Conservation (phyloP, 2,888 invertebrate species). For the Drosophila ustulata region DNA sequence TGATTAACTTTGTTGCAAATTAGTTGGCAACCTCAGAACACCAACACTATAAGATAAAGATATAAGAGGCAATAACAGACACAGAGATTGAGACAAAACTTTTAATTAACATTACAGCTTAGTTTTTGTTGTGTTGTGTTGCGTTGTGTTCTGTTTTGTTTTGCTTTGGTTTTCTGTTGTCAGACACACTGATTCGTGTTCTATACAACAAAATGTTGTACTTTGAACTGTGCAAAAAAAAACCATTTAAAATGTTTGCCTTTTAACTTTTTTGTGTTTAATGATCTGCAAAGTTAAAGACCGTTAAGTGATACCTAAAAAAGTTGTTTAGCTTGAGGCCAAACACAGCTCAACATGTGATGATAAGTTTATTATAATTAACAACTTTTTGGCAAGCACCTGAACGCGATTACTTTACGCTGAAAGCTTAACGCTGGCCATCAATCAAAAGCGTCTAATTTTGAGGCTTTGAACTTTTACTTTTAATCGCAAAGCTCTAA, state of each 20-base stretch:
- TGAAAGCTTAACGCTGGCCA: background rate
- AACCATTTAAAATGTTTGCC: background rate
- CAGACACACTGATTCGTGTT: conserved; percentile 32
- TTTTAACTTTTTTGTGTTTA: conserved; percentile 21
- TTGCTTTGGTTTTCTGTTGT: background rate
- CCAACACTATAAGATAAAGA: conserved; percentile 35
- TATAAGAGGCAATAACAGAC: conserved; percentile 7
- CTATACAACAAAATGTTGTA: conserved; percentile 17
- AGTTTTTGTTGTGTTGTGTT: conserved; percentile 8
- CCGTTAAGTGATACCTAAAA: conserved; percentile 21
- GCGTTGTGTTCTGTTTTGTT: background rate
- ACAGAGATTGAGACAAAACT: conserved; percentile 48
- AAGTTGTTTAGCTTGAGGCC: conserved; percentile 9
- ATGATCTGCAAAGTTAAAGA: conserved; percentile 26
- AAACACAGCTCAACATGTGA: background rate
- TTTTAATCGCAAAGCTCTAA: background rate
- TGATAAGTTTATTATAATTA: conserved; percentile 4
- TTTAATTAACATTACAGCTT: conserved; percentile 73
- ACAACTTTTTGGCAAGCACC: background rate
- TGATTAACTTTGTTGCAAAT: conserved; percentile 69
- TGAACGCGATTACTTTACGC: background rate
- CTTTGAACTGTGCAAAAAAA: conserved; percentile 13
- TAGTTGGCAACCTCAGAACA: conserved; percentile 52
- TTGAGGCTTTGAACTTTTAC: background rate
- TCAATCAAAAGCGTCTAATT: background rate